Conservation (phyloP, 1,140 invertebrate genomes). For the Nephotettix cincticeps region DNA sequence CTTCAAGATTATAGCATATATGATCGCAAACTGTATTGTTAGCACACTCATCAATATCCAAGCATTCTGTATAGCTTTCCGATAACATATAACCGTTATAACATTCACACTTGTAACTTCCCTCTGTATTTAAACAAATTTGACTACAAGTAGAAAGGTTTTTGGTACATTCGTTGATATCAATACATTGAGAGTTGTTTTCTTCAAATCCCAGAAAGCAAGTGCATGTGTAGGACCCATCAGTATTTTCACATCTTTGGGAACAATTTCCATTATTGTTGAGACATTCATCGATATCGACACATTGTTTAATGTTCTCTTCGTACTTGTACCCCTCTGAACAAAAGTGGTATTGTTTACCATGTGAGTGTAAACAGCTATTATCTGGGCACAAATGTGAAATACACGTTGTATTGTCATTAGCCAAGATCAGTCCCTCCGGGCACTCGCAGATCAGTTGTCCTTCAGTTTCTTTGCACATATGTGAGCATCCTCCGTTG, state of each 20-base stretch:
- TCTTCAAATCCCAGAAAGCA: constrained; percentile 54
- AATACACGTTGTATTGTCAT: constrained; percentile 10
- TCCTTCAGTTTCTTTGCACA: constrained; percentile 51
- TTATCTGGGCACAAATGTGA: background rate
- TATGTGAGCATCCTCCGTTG: constrained; percentile 54
- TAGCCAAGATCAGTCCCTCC: background rate
- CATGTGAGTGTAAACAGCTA: background rate
- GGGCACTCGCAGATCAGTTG: constrained; percentile 40
- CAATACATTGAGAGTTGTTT: constrained; percentile 45
- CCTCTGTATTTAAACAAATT: constrained; percentile 60
- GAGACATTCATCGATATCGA: constrained; percentile 78
- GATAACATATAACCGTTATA: constrained; percentile 50
- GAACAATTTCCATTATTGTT: constrained; percentile 68
- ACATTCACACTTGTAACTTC: constrained; percentile 63
- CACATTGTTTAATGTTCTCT: background rate
- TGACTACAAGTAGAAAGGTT: background rate
- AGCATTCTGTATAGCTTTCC: constrained; percentile 46
- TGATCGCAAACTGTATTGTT: constrained; percentile 24
- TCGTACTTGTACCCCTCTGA: background rate
- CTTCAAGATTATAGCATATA: constrained; percentile 57
- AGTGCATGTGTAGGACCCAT: constrained; percentile 53
- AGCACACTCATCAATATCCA: constrained; percentile 56
- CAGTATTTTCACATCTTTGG: constrained; percentile 57
- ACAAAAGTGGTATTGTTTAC: background rate
- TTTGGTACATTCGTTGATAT: constrained; percentile 2